A percentile compares a stretch with the other conserved stretches of the same genome.
Evolutionary conservation across 2,113 vertebrate species (phyloP).

Genomic region (Fulmarus glacialis): DNA sequence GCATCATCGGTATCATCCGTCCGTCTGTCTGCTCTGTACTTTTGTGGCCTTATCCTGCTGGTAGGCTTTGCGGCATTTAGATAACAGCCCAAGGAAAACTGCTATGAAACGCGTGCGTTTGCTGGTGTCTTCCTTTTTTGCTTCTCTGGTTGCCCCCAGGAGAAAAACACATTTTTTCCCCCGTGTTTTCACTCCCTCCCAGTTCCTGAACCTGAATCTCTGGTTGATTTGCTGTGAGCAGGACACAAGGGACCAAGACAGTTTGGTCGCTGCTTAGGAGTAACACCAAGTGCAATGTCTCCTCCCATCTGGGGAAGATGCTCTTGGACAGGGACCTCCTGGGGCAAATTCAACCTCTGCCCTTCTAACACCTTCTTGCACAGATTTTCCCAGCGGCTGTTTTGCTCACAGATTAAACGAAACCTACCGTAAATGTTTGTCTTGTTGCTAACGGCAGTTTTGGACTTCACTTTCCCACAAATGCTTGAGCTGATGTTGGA

Average conservation of each 20-base stretch:
- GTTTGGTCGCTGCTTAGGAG: neutral
- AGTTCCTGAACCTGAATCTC: neutral
- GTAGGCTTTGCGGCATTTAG: neutral
- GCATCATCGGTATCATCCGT: neutral
- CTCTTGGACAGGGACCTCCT: neutral
- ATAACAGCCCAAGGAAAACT: neutral
- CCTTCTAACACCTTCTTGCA: neutral
- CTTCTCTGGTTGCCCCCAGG: neutral
- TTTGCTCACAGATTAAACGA: neutral
- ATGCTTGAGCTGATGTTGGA: neutral
- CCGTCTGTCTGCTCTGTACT: neutral
- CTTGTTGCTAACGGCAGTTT: neutral
- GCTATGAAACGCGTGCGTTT: fast-evolving
- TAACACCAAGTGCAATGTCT: neutral
- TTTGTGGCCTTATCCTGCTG: neutral
- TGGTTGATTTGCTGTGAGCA: neutral
- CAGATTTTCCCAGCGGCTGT: neutral
- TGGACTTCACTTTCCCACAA: neutral
- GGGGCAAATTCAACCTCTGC: neutral
- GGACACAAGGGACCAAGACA: neutral
- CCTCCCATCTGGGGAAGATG: neutral
- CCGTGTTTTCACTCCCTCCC: neutral
- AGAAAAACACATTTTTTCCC: no score
- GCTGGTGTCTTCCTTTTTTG: neutral
- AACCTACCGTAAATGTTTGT: neutral